phyloP scores from a whole-genome alignment of 2,113 vertebrate genomes.

The Podiceps cristatus region DNA sequence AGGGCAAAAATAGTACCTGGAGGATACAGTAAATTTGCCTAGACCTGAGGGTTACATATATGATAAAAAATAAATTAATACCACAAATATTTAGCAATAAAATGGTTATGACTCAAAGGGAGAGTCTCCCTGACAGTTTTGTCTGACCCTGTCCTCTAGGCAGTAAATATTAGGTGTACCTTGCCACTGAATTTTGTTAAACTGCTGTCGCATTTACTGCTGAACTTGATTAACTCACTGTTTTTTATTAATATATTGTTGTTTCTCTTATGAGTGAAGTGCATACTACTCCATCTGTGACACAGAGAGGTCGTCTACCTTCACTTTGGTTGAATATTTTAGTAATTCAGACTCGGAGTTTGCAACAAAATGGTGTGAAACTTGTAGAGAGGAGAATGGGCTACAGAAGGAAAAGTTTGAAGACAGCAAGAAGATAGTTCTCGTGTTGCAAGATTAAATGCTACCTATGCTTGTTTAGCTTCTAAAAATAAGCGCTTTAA shows the following conservation, averaged over 20 bases:
- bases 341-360: background rate
- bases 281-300: too few species aligned
- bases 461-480: background rate
- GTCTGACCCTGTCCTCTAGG: too few species aligned
- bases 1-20: background rate
- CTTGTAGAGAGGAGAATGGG: background rate
- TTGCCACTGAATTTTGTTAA: too few species aligned
- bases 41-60: background rate
- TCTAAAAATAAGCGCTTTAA: background rate
- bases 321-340: background rate
- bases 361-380: background rate
- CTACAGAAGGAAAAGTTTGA: background rate
- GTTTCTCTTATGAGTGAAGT: too few species aligned
- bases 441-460: background rate
- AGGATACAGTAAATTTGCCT: background rate
- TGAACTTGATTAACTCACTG: too few species aligned
- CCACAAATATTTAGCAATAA: constrained; percentile 32
- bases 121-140: too few species aligned
- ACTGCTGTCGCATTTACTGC: too few species aligned
- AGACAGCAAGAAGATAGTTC: background rate
- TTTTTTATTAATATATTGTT: too few species aligned
- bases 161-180: too few species aligned
- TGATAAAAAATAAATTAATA: constrained; percentile 31
- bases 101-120: background rate
- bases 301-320: background rate